Percentiles rank a stretch among this genome's conserved stretches.
phyloP scores from a whole-genome alignment of 1,140 invertebrate genomes.

The Papilio helenus region DNA sequence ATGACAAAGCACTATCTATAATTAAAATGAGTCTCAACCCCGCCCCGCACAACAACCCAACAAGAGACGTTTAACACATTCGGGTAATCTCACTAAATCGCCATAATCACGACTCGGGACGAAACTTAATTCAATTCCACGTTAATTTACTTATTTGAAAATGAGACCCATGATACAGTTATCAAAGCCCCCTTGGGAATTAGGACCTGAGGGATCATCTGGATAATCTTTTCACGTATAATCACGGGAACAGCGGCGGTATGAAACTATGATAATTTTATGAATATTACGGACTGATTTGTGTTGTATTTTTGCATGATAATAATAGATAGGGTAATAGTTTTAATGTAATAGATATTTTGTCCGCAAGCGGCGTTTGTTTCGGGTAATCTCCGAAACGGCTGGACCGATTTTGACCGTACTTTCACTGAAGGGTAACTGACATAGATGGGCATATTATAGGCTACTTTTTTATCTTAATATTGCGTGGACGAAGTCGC shows the following conservation, averaged over 20 bases:
- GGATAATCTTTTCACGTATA: constrained; percentile 72
- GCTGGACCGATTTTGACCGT: too few relatives aligned
- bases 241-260: constrained; percentile 42
- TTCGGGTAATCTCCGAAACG: too few relatives aligned
- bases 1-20: constrained; percentile 68
- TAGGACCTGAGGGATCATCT: constrained; percentile 54
- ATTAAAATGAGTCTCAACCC: constrained; percentile 71
- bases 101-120: constrained; percentile 71
- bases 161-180: constrained; percentile 63
- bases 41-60: constrained; percentile 69
- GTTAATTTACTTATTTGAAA: constrained; percentile 76
- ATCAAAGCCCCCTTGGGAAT: constrained; percentile 56
- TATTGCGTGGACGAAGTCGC: too few relatives aligned
- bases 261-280: not conserved
- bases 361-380: too few relatives aligned
- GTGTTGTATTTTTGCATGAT: too few relatives aligned
- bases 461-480: too few relatives aligned
- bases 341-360: too few relatives aligned
- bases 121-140: constrained; percentile 75
- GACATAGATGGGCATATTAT: too few relatives aligned
- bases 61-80: constrained; percentile 74
- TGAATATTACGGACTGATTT: not conserved
- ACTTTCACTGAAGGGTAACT: too few relatives aligned
- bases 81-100: constrained; percentile 76
- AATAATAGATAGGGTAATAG: too few relatives aligned